Evolutionary conservation across 1,140 invertebrate species (phyloP).

Genomic region (Mycetomoellerius zeteki): DNA sequence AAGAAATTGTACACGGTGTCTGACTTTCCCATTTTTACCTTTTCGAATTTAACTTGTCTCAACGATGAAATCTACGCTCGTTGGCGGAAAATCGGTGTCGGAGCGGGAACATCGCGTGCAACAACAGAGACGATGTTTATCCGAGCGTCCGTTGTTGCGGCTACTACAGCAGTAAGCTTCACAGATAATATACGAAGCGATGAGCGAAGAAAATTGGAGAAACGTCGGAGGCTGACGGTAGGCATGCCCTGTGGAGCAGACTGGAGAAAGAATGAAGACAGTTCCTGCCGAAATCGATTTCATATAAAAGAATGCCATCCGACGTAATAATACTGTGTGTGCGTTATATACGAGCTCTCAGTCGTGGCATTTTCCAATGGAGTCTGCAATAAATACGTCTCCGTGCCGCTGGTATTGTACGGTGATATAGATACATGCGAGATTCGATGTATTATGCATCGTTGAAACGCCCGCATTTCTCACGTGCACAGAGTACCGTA

Average conservation of each 20-base stretch:
- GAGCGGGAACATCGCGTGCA: not conserved
- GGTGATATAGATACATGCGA: constrained; percentile 17
- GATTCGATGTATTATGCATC: constrained; percentile 64
- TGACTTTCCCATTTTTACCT: not conserved
- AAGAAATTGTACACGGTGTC: not conserved
- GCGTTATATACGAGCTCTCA: constrained; percentile 37
- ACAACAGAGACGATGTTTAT: constrained; percentile 37
- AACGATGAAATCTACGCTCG: not conserved
- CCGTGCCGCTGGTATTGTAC: constrained; percentile 4
- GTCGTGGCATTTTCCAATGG: constrained; percentile 41
- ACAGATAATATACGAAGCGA: constrained; percentile 59
- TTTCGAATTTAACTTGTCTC: constrained; percentile 20
- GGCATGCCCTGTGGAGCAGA: not conserved
- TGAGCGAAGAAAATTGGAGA: constrained; percentile 66
- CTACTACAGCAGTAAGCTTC: constrained; percentile 6
- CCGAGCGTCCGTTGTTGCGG: constrained; percentile 35
- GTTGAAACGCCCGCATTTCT: constrained; percentile 56
- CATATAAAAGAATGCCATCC: constrained; percentile 50
- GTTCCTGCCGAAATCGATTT: constrained; percentile 67
- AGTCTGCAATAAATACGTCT: constrained; percentile 54
- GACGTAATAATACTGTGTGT: constrained; percentile 63
- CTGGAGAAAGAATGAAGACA: constrained; percentile 29
- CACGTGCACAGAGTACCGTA: constrained; percentile 40
- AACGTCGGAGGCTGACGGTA: constrained; percentile 40
- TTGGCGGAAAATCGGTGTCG: constrained; percentile 14